Evolutionary conservation across 1,140 invertebrate genomes (phyloP).

Genomic region (Brachionus plicatilis): DNA sequence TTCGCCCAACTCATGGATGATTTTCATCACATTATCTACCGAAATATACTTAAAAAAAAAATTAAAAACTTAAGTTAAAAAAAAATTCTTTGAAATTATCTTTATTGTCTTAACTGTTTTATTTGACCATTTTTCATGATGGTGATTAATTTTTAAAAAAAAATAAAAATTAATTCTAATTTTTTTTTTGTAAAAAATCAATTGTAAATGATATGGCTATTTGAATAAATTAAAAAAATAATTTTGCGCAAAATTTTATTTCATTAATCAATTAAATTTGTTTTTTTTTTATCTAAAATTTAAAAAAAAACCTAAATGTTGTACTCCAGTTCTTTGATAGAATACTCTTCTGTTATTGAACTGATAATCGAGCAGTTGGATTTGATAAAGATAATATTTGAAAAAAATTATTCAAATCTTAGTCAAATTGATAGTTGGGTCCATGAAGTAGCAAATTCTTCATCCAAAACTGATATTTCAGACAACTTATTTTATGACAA

Average conservation of each 20-base stretch:
- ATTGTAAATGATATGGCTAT: no score
- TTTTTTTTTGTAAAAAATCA: no score
- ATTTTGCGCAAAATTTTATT: background rate
- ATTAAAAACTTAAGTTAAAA: no score
- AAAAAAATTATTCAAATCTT: background rate
- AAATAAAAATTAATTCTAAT: no score
- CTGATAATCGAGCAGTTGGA: background rate
- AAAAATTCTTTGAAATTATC: no score
- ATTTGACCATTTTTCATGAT: no score
- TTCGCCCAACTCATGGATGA: no score
- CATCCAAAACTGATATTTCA: background rate
- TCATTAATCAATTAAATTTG: background rate
- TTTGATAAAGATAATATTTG: background rate
- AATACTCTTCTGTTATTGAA: background rate
- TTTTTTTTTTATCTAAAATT: background rate
- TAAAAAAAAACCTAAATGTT: background rate
- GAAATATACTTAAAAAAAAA: no score
- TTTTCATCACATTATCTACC: no score
- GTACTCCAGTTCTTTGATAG: background rate
- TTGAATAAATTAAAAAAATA: no score
- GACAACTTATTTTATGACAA: background rate
- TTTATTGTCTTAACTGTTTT: no score
- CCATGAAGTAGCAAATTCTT: background rate
- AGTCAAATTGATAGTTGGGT: background rate
- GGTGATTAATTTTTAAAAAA: no score